phyloP scores from a whole-genome alignment of 2,888 invertebrate species.

The Fissipunctia ypsillon region DNA sequence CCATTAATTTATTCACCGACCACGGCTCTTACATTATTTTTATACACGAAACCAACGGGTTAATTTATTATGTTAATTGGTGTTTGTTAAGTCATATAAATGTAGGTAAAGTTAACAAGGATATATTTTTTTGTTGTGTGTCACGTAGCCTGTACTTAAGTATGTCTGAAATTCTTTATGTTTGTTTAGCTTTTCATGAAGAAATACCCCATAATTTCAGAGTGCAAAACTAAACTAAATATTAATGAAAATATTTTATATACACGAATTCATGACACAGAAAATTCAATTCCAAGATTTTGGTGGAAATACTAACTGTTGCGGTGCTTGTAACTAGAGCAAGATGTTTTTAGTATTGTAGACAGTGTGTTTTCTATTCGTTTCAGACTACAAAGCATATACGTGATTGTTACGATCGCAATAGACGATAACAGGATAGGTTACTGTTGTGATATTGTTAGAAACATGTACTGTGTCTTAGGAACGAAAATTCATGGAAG shows the following conservation, averaged over 20 bases:
- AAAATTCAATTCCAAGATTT: neutral
- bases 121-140: slow-evolving; percentile 48
- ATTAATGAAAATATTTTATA: neutral
- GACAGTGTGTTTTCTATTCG: slow-evolving; percentile 7
- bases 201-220: neutral
- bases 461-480: slow-evolving; percentile 1
- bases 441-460: slow-evolving; percentile 2
- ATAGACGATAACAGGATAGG: neutral
- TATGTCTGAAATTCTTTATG: slow-evolving; percentile 4
- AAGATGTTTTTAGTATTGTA: slow-evolving; percentile 16
- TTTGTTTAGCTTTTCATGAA: neutral
- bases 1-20: slow-evolving; percentile 71
- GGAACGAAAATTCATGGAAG: neutral
- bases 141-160: slow-evolving; percentile 16
- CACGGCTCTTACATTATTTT: slow-evolving; percentile 69
- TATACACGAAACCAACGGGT: slow-evolving; percentile 73
- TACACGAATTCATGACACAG: neutral
- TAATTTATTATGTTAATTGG: slow-evolving; percentile 80
- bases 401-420: neutral
- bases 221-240: neutral
- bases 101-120: slow-evolving; percentile 54
- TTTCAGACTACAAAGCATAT: slow-evolving; percentile 4
- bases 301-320: neutral
- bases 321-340: neutral
- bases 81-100: slow-evolving; percentile 74